Percentiles rank a stretch among this genome's conserved stretches.
phyloP scores from a whole-genome alignment of 2,113 vertebrate genomes.

The Corvus moneduloides region DNA sequence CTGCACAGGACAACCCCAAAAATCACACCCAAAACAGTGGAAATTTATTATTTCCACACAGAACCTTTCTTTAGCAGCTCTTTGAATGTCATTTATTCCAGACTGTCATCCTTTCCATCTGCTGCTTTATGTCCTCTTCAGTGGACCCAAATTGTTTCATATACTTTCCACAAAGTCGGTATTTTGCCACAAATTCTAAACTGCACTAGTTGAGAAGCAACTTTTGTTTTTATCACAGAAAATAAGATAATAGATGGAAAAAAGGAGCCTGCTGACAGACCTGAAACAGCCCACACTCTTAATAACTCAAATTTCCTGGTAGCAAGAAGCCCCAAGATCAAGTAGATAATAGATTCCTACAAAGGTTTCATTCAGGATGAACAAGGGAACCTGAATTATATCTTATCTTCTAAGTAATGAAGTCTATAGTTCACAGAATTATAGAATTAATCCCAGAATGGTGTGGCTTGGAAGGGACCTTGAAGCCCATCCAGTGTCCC shows the following conservation, averaged over 20 bases:
- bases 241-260: background rate
- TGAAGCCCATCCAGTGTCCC: rapidly evolving
- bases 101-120: background rate
- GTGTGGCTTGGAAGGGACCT: background rate
- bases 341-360: background rate
- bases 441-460: background rate
- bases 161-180: background rate
- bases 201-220: background rate
- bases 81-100: background rate
- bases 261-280: background rate
- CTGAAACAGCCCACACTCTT: background rate
- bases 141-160: background rate
- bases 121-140: background rate
- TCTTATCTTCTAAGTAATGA: background rate
- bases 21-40: background rate
- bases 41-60: background rate
- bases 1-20: background rate
- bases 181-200: background rate
- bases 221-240: background rate
- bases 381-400: background rate
- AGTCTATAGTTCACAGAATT: background rate
- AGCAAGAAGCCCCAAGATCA: background rate
- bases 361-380: background rate
- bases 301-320: background rate
- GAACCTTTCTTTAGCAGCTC: background rate